Evolutionary conservation across 2,797 vertebrate genomes (phyloP), one percentile per base, ranked within the genome.

Genomic region (Smutsia temminckii): DNA sequence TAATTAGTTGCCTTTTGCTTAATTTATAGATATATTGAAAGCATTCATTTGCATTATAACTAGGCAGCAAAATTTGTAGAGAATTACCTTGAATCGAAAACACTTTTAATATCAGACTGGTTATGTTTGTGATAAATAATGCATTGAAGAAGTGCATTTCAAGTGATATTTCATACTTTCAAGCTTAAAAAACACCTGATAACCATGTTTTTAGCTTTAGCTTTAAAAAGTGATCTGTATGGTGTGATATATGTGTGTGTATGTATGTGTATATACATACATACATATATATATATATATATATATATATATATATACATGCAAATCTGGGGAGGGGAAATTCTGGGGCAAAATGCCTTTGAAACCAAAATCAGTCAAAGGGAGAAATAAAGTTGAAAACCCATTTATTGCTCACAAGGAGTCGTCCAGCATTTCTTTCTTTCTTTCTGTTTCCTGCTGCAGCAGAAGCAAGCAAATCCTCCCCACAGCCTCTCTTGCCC

Each of bases 61-160:
- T 75, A 46, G 5, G 14, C 29, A 75, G 2, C 25, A 96, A 92
- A 91, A 83, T 64, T 74, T 83, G 20, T 8, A 55, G 12, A 78
- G 32, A 69, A 96, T 91, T 84, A 66, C 6, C 10, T 91, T 40
- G 61, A 92, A 78, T 40, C 42, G 37, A 94, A 96, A 89, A 78
- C 8, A 69, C 25, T 89, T 72, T 94, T 80, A 86, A 55, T 57
- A 90, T 18, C 13, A 92, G 87, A 87, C 25, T 80, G 10, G 12
- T 69, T 80, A 29, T 37, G 13, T 29, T 92, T 94, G 57, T 91
- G 25, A 77, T 63, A 88, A 68, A 57, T 71, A 96, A 71, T 74
- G 0, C 46, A 83, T 53, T 63, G 18, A 74, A 46, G 18, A 57
- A 66, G 37, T 37, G 37, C 37, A 37, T 77, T 72, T 96, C 40